Evolutionary conservation across 1,140 invertebrate species (phyloP), one percentile per base, ranked within the genome.

Genomic region (Diorhabda elongata): DNA sequence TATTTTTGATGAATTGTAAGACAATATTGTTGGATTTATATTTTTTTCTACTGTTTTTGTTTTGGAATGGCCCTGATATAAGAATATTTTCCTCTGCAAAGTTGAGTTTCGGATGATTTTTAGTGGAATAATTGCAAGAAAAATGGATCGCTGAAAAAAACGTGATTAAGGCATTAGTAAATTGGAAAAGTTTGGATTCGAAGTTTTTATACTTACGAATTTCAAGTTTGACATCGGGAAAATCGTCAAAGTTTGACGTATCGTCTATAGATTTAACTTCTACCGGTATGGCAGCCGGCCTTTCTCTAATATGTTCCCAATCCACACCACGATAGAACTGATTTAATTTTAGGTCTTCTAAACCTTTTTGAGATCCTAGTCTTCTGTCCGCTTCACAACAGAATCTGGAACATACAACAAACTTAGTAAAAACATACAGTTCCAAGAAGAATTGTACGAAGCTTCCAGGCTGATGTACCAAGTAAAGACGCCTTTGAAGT

Each of bases 181-280:
- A 6, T 56, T 56, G 6, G n/a, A 56, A 56, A 9, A 60, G 5
- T 1, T 26, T 2, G 26, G 59, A 41, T 57, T 45, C 47, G 26
- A 26, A 1, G 1, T 26, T 26, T 26, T 26, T n/a, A 72, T 56
- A 92, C 94, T 90, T 89, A 97, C 95, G 95, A 86, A 98, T 98
- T 87, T 98, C 96, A 63, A 99, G 86, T 84, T 99, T 98, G 73
- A 98, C 96, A 83, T 99, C 96, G 7, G 97, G 97, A 85, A 99
- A 99, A 75, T 99, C 98, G 85, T 99, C 98, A 83, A 99, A 99
- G 84, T 99, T 99, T 70, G 97, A 99, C 58, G 98, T 99, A 82
- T 99, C 98, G 81, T 97, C 94, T 73, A 97, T 95, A 66, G 93
- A 93, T 78, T 90, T 89, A 69, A 98, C 95, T 80, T 97, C 94